phyloP scores from a whole-genome alignment of 2,113 vertebrate species.

The Archocentrus centrarchus region DNA sequence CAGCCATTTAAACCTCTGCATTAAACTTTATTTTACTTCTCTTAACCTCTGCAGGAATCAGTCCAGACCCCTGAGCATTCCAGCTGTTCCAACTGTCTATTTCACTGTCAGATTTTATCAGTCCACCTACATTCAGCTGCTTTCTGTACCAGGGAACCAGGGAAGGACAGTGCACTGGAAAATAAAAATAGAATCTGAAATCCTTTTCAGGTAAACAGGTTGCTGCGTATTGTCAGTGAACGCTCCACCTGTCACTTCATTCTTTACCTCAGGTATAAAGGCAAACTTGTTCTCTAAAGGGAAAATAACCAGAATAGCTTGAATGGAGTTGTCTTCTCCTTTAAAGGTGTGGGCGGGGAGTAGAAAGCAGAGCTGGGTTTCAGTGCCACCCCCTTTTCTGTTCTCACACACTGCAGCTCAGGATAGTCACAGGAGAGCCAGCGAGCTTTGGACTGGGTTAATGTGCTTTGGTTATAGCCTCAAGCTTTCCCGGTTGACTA shows the following conservation, averaged over 20 bases:
- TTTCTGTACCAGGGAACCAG: neutral
- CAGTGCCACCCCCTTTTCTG: conserved; percentile 56
- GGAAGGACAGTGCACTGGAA: neutral
- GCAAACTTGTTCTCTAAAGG: neutral
- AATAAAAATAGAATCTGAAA: neutral
- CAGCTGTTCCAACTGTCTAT: neutral
- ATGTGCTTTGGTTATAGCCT: neutral
- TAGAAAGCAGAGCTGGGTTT: conserved; percentile 56
- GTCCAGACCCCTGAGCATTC: neutral
- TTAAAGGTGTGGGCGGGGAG: conserved; percentile 68
- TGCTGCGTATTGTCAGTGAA: neutral
- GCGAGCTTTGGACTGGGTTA: conserved; percentile 9
- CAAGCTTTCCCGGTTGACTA: conserved; percentile 24
- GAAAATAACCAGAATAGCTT: conserved; percentile 43
- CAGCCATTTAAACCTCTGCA: neutral
- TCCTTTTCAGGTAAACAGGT: conserved; percentile 3
- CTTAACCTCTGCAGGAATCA: neutral
- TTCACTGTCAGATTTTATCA: neutral
- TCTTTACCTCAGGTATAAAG: conserved; percentile 22
- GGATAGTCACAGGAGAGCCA: conserved; percentile 6
- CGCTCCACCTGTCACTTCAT: neutral
- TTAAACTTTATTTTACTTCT: neutral
- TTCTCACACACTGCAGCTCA: conserved; percentile 28
- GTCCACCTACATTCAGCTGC: neutral
- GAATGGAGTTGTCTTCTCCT: conserved; percentile 53